Percentiles rank a stretch among this genome's conserved stretches.
Conservation (phyloP, 2,113 vertebrate genomes). For the Telmatochromis sp. region DNA sequence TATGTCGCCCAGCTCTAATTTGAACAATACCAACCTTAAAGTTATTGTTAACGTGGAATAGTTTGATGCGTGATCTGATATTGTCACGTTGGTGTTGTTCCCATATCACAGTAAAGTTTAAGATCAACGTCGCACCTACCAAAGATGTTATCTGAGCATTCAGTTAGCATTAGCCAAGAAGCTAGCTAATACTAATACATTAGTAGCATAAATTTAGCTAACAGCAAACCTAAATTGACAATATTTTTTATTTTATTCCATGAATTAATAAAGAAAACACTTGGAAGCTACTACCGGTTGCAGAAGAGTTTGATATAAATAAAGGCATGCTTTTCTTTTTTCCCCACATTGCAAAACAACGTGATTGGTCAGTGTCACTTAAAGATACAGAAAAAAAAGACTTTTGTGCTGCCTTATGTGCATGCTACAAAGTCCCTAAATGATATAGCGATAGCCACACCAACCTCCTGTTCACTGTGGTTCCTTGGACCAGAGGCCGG, state of each 20-base stretch:
- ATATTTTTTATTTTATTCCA: neutral
- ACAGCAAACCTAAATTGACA: neutral
- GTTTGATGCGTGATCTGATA: neutral
- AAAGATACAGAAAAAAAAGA: neutral
- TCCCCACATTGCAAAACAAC: neutral
- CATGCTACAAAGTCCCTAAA: neutral
- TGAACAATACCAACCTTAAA: neutral
- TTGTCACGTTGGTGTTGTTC: neutral
- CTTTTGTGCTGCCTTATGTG: neutral
- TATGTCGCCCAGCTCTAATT: neutral
- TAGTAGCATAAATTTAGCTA: neutral
- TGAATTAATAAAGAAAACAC: neutral
- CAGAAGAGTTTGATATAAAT: neutral
- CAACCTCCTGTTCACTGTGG: neutral
- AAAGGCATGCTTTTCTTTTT: neutral
- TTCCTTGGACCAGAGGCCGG: neutral
- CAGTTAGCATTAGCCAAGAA: neutral
- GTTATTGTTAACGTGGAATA: neutral
- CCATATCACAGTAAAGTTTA: neutral
- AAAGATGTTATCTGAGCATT: neutral
- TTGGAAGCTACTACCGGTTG: fast-evolving
- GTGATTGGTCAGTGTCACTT: neutral
- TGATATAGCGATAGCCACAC: neutral
- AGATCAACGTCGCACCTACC: neutral
- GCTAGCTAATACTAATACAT: neutral